Evolutionary conservation across 2,888 invertebrate genomes (phyloP), one percentile per base, ranked within the genome.

Genomic region (Agrochola litura): DNA sequence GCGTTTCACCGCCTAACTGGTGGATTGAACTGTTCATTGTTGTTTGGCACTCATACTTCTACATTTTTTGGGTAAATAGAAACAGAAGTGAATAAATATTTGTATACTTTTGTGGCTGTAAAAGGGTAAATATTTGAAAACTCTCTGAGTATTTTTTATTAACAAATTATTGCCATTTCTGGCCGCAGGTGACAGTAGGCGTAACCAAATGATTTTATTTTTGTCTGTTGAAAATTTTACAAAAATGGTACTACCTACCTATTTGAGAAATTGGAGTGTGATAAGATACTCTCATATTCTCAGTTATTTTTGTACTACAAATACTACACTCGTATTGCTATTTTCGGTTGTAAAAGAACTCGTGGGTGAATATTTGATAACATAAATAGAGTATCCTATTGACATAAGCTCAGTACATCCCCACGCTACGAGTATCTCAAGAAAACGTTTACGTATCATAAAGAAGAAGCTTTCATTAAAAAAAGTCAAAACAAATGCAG

Each of bases 61-160:
- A 86, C 79, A 82, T 82, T 76, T 82, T 81, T 84, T 84, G 82
- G 43, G 76, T 79, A 81, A 84, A 88, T 68, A 82, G 64, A 56
- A 68, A 70, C 43, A 66, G 74, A 71, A 83, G 83, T 83, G 67
- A 66, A 41, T 0, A 30, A 70, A 73, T 70, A 79, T 79, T 85
- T 56, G 61, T 52, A 16, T 56, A 66, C 49, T 16, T 19, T 41
- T 10, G 25, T 25, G 52, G 14, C 3, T 52, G 37, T 58, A 80
- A 69, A 80, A 60, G 61, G 58, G 60, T 66, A 65, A 72, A 61
- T 81, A 58, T 85, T 70, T 58, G 22, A 19, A 58, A 60, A 56
- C 52, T 22, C 6, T 67, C 41, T 6, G 6, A 10, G 16, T n/a
- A 16, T 25, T 30, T 80, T 79, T 66, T 64, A 16, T 22, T 22